A percentile compares a stretch with the other conserved stretches of the same genome.
These are phyloP conservation scores for Leucophora obtusa DNA, from an alignment of 2,888 invertebrate species.

Conservation along the genomic window DNA sequence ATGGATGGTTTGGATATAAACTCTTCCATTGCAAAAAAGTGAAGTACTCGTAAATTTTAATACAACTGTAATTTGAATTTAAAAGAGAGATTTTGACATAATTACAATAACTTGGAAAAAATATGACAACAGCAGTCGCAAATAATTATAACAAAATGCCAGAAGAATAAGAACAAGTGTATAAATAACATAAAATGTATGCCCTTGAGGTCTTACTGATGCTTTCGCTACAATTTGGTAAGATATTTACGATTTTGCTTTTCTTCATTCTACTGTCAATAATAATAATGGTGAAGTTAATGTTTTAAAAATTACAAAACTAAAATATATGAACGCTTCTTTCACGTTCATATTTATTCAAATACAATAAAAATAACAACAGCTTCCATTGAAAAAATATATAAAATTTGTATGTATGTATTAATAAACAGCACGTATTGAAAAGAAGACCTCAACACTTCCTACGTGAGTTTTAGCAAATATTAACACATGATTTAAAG, in stretches of 20 bases:
- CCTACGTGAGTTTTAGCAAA: constrained; percentile 43
- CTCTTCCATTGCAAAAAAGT: background rate
- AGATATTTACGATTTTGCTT: background rate
- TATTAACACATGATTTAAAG: constrained; percentile 45
- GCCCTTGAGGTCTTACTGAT: constrained; percentile 39
- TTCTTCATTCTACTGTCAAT: background rate
- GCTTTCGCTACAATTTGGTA: background rate
- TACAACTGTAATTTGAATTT: constrained; percentile 31
- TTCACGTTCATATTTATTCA: background rate
- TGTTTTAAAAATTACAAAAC: constrained; percentile 6
- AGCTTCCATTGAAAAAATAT: background rate
- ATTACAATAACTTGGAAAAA: constrained; percentile 2
- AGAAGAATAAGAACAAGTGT: constrained; percentile 16
- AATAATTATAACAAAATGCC: background rate
- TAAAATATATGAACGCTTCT: background rate
- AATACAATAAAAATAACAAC: background rate
- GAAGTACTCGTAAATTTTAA: constrained; percentile 26
- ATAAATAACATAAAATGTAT: constrained; percentile 39
- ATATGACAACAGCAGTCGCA: background rate
- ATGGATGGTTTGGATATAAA: constrained; percentile 38
- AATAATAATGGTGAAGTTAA: constrained; percentile 7
- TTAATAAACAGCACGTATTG: constrained; percentile 33
- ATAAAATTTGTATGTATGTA: background rate
- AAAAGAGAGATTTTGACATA: constrained; percentile 24
- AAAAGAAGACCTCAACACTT: constrained; percentile 16